These are phyloP conservation scores for Sphaeramia orbicularis DNA, from an alignment of 2,797 vertebrate species.

Conservation along the genomic window DNA sequence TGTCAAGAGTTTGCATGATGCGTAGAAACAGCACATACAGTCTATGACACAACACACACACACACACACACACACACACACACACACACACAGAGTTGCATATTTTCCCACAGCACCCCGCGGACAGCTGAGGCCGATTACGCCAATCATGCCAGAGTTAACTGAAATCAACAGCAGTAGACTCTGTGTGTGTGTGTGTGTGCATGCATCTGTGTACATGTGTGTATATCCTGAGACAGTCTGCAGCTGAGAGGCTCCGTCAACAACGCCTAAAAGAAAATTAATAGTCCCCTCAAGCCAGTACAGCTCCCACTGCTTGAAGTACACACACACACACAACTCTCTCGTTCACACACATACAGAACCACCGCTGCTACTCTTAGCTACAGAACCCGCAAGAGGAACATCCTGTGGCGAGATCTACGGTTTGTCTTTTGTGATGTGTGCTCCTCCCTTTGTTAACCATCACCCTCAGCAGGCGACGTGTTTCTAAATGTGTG, in stretches of 20 bases:
- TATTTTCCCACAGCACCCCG: conserved; percentile 54
- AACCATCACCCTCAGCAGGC: conserved; percentile 51
- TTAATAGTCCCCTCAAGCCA: conserved; percentile 58
- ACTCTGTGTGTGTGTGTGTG: conserved; percentile 15
- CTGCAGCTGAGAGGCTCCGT: conserved; percentile 52
- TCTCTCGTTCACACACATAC: background rate
- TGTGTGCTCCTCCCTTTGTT: conserved; percentile 62
- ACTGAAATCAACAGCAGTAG: conserved; percentile 43
- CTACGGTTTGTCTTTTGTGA: conserved; percentile 48
- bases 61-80: background rate
- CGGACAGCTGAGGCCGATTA: conserved; percentile 61
- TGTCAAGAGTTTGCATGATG: conserved; percentile 19
- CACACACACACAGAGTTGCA: conserved; percentile 19
- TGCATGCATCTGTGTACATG: conserved; percentile 20
- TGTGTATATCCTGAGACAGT: conserved; percentile 40
- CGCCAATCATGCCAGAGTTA: conserved; percentile 47
- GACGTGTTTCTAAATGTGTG: background rate
- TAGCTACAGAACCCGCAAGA: conserved; percentile 28
- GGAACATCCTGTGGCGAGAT: conserved; percentile 56
- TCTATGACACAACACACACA: conserved; percentile 8
- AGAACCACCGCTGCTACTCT: conserved; percentile 25
- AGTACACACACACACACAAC: conserved; percentile 17
- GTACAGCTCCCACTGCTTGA: conserved; percentile 22
- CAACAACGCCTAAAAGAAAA: conserved; percentile 62
- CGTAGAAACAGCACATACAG: conserved; percentile 15